Evolutionary conservation across 2,888 invertebrate species (phyloP), one percentile per base, ranked within the genome.

Genomic region (Lobophora halterata): DNA sequence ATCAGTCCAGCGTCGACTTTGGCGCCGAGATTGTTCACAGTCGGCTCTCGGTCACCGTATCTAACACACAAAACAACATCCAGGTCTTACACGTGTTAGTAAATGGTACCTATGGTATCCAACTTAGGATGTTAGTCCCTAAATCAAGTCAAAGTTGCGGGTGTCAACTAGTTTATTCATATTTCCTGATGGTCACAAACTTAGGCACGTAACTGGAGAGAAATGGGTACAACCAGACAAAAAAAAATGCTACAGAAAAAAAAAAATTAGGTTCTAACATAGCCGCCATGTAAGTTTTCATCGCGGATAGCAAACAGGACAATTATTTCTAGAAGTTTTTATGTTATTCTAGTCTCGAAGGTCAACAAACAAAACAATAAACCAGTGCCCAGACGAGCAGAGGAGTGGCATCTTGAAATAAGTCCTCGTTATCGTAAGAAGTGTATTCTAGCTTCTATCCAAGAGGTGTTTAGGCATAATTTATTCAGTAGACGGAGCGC

Each of bases 1-100:
- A 87, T 87, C 1, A 87, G 70, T 1, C 85, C 87, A 1, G 87
- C 87, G 38, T 87, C 87, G 0, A 87, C 87, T 60, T 85, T 87
- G 2, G 87, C 86, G 0, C 87, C 87, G 27, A 87, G 65, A 46
- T 87, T 87, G 55, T 85, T 85, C 8, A 85, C 76, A 0, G 87
- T 87, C 1, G 87, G 87, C 45, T 85, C 87, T 33, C 87, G 66
- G 49, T 87, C 87, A 0, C 87, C 87, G 28, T 81, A 87, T 44
- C 86, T 86, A 13, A 29, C n/a, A 24, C 5, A 3, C 28, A 8
- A 9, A 3, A 28, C n/a, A 25, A 11, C 8, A 14, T 5, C 9
- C 5, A 9, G 11, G 29, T 20, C 18, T 19, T 12, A 24, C 13
- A 12, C 12, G 3, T 12, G 9, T 14, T 17, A 17, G 18, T 29